Base-by-base conservation (phyloP, 2,888 invertebrate species). In the Synergus gifuensis region DNA sequence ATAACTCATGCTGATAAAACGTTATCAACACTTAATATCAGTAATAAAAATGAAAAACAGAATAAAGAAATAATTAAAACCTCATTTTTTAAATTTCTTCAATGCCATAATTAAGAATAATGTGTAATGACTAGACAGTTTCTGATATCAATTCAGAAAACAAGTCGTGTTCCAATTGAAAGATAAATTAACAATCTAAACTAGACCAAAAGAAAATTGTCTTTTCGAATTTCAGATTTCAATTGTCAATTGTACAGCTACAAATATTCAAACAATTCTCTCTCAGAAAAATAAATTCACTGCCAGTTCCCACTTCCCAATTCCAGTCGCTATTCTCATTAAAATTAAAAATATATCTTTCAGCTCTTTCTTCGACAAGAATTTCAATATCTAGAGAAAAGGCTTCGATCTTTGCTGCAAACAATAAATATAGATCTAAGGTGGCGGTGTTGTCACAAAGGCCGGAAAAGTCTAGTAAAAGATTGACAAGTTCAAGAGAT, bases 121-220 rank as follows among this genome's bases (percentile, higher is more conserved):
- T n/a, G 7, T 2, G n/a, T n/a, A 54, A 54, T 8, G 8, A 69
- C 46, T 49, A 36, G 1, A 64, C 64, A 9, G 40, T 66, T 66
- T 42, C 42, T 11, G 40, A 66, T 66, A 66, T 54, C 9, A 54
- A 54, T n/a, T n/a, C 54, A n/a, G n/a, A 54, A 54, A 54, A 54
- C n/a, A n/a, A 54, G n/a, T 9, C 8, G n/a, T n/a, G n/a, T 9
- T 18, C n/a, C 3, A 54, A 18, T 54, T 54, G n/a, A 54, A 54
- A 54, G n/a, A 54, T 54, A 54, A 54, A 9, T 49, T 8, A 18
- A 54, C n/a, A n/a, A 54, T 18, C 8, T 54, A n/a, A n/a, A 54
- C n/a, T 9, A 54, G 54, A 54, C 9, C 54, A n/a, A n/a, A 54
- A 8, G n/a, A 8, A n/a, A 54, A 54, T 18, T n/a, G 54, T n/a